phyloP scores from a whole-genome alignment of 2,888 invertebrate genomes.

The Napeogenes sylphis region DNA sequence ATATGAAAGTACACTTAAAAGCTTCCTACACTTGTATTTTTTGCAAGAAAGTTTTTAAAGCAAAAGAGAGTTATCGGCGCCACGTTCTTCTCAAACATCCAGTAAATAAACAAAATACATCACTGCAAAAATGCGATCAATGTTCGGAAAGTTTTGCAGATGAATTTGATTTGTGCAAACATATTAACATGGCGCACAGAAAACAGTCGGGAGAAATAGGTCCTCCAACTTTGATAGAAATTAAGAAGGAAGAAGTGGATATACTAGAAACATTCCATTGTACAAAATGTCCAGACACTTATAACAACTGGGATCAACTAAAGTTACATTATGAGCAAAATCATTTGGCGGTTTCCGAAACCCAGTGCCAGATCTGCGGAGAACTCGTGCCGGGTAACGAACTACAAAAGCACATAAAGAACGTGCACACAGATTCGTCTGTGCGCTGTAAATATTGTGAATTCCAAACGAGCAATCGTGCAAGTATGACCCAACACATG shows the following conservation, averaged over 20 bases:
- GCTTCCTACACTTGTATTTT: constrained; percentile 59
- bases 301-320: constrained; percentile 51
- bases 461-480: constrained; percentile 52
- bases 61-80: constrained; percentile 62
- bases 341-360: constrained; percentile 49
- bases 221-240: constrained; percentile 30
- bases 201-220: constrained; percentile 28
- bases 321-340: constrained; percentile 56
- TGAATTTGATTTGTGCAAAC: constrained; percentile 62
- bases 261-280: constrained; percentile 55
- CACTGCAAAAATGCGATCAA: constrained; percentile 56
- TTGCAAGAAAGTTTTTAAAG: constrained; percentile 62
- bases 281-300: constrained; percentile 58
- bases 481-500: constrained; percentile 65
- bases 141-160: constrained; percentile 57
- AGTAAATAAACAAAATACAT: constrained; percentile 27
- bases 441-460: constrained; percentile 61
- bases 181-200: constrained; percentile 51
- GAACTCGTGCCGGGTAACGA: constrained; percentile 51
- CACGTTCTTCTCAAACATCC: constrained; percentile 63
- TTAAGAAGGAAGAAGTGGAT: constrained; percentile 55
- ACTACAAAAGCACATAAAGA: constrained; percentile 59
- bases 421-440: constrained; percentile 41
- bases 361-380: constrained; percentile 66
- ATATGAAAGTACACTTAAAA: constrained; percentile 63